phyloP scores from a whole-genome alignment of 2,888 invertebrate species.

The Folsomia manolachei region DNA sequence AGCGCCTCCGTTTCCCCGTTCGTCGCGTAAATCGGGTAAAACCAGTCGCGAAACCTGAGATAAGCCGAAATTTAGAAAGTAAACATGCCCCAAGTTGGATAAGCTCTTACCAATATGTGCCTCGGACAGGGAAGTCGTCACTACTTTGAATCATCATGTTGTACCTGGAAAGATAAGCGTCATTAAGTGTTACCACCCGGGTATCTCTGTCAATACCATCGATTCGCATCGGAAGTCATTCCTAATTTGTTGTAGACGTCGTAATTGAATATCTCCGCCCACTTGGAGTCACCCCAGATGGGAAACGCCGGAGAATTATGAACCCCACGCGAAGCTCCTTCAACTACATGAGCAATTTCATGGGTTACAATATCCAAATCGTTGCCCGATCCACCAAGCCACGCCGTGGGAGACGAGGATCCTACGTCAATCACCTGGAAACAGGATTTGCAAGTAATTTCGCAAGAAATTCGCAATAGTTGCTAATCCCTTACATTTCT shows the following conservation, averaged over 20 bases:
- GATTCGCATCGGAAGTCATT: conserved; percentile 14
- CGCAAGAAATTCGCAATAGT: background rate
- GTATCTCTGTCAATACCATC: too few relatives aligned
- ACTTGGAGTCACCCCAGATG: conserved; percentile 41
- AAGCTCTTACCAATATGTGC: conserved; percentile 36
- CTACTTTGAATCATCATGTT: conserved; percentile 9
- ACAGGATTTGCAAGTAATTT: background rate
- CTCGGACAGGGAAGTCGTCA: conserved; percentile 29
- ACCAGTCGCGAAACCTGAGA: conserved; percentile 37
- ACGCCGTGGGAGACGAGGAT: background rate
- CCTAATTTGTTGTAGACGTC: conserved; percentile 34
- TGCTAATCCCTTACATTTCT: conserved; percentile 32
- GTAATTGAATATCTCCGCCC: conserved; percentile 38
- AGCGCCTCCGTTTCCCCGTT: conserved; percentile 29
- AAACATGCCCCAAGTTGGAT: too few relatives aligned
- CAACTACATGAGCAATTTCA: conserved; percentile 44
- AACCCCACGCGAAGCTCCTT: conserved; percentile 32
- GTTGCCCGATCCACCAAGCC: conserved; percentile 25
- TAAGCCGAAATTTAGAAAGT: conserved; percentile 25
- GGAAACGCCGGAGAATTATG: conserved; percentile 40
- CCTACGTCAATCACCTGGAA: conserved; percentile 2
- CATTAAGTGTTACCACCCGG: too few relatives aligned
- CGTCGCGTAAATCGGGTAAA: conserved; percentile 34
- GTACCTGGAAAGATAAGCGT: too few relatives aligned
- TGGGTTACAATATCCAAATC: conserved; percentile 42